Evolutionary conservation across 2,888 invertebrate genomes (phyloP).

Genomic region (Andricus curvator): DNA sequence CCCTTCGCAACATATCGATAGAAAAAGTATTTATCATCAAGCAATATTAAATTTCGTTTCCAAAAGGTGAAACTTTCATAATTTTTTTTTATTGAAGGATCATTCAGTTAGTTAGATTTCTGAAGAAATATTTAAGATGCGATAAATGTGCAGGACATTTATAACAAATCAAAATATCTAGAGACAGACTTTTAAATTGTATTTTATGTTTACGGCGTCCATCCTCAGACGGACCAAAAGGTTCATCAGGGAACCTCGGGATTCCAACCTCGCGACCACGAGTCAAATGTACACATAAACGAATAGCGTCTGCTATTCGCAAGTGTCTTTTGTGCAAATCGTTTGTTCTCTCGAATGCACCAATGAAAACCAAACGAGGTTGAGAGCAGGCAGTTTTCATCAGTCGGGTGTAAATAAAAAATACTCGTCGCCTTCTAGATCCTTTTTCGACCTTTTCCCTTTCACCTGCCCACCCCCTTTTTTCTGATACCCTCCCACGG

Average conservation of each 20-base stretch:
- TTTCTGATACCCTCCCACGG: conserved; percentile 16
- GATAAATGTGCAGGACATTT: conserved; percentile 10
- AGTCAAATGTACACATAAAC: conserved; percentile 13
- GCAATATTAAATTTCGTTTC: neutral
- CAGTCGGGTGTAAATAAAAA: conserved; percentile 26
- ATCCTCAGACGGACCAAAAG: neutral
- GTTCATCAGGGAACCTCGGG: neutral
- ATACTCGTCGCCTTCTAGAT: neutral
- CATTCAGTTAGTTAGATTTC: too few species aligned
- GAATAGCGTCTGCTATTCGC: conserved; percentile 8
- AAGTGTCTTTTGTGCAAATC: conserved; percentile 2
- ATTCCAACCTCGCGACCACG: conserved; percentile 10
- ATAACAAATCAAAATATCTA: neutral
- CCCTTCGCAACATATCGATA: neutral
- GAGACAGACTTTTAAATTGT: conserved; percentile 20
- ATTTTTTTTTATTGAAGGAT: neutral
- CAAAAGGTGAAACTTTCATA: neutral
- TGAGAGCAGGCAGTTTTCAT: conserved; percentile 45
- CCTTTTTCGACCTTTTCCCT: neutral
- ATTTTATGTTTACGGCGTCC: conserved; percentile 7
- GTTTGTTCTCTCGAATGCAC: conserved; percentile 44
- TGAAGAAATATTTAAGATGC: neutral
- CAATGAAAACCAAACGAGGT: conserved; percentile 46
- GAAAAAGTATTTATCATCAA: neutral
- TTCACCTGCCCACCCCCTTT: conserved; percentile 28